A percentile compares a stretch with the other conserved stretches of the same genome.
Conservation (phyloP, 1,140 invertebrate species). For the Drosophila nasuta region DNA sequence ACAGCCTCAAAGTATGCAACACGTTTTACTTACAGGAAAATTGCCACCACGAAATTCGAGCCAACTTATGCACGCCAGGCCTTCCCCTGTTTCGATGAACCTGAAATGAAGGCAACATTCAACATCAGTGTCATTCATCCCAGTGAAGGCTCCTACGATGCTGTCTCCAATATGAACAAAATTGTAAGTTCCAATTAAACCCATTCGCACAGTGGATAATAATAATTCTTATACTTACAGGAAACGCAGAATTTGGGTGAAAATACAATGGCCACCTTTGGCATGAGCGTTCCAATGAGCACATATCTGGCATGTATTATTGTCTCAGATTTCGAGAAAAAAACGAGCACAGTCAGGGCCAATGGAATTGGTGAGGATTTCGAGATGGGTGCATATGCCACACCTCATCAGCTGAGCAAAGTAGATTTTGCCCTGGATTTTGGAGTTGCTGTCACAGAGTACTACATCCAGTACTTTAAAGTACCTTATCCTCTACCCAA, state of each 20-base stretch:
- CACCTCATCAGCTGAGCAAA: constrained; percentile 90
- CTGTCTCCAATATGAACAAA: constrained; percentile 92
- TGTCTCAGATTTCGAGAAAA: constrained; percentile 93
- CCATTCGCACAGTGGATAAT: not conserved
- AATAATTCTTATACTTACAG: constrained; percentile 8
- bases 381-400: constrained; percentile 90
- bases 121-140: constrained; percentile 91
- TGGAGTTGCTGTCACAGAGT: constrained; percentile 92
- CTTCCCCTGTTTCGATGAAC: constrained; percentile 98
- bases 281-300: constrained; percentile 94
- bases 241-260: constrained; percentile 56
- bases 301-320: constrained; percentile 96
- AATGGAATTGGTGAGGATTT: constrained; percentile 86
- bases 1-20: constrained; percentile 52
- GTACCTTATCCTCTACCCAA: constrained; percentile 95
- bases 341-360: constrained; percentile 86
- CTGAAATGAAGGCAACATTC: constrained; percentile 95
- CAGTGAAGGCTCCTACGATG: constrained; percentile 86
- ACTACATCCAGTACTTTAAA: constrained; percentile 94
- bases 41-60: constrained; percentile 96
- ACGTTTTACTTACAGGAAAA: constrained; percentile 86
- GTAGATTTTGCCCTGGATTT: constrained; percentile 92
- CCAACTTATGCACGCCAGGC: constrained; percentile 96
- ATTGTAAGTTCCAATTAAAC: constrained; percentile 29
- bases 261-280: constrained; percentile 87